Base-by-base conservation (phyloP, 2,888 invertebrate genomes). In the Clunio marinus region DNA sequence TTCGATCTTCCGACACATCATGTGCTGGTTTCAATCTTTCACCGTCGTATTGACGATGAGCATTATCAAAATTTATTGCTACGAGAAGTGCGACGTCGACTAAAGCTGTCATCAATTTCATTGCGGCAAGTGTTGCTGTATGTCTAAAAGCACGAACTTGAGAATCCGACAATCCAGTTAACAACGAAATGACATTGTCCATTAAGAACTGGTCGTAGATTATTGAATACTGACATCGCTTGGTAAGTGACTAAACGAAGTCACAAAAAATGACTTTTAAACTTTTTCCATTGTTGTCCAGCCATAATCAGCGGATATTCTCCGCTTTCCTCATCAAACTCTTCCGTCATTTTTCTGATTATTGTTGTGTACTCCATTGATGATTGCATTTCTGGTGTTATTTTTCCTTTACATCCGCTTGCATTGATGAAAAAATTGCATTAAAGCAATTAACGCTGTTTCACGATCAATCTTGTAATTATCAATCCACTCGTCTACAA, bases 401-500 rank as follows among this genome's bases (percentile, higher is more conserved):
- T 91, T 73, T 89, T 88, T 8, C 96, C 96, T 72, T 96, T 93
- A 77, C 99, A 99, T 0, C 99, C 99, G 37, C 97, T 94, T 1
- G 95, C 92, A 77, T 96, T 95, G 70, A 99, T 95, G 75, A 99
- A 97, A n/a, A 80, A 99, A 97, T 80, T 99, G 98, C 90, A 98
- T 96, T 51, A 99, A 80, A 73, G 95, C 90, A 55, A 97, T 87
- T 10, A 98, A 81, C 0, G 96, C 96, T 25, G 89, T 87, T 77
- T 96, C 95, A 1, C 93, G 84, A 77, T 96, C 93, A 46, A 84
- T 85, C 79, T 98, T 98, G 77, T 99, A 99, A 72, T 91, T 91
- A 75, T 97, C 97, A 74, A 99, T 98, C 99, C 99, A 99, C 76
- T 96, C 94, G 79, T 99, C 98, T 10, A 98, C 96, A 71, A 96